Conservation (phyloP, 2,113 vertebrate species). For the Tauraco erythrolophus region DNA sequence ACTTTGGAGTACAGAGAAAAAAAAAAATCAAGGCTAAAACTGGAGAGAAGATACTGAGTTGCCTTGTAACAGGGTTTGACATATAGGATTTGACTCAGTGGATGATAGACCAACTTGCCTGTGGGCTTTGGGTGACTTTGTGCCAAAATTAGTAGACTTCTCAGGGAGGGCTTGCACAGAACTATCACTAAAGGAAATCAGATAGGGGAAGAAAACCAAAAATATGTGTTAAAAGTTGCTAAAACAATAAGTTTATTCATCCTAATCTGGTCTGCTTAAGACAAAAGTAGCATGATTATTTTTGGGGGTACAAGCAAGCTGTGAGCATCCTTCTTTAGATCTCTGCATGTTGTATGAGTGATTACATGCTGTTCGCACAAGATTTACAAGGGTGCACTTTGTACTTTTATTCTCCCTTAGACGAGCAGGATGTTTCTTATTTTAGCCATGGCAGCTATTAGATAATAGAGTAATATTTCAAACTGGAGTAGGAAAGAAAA, state of each 20-base stretch:
- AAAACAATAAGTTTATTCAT: not conserved
- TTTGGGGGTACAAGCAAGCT: not conserved
- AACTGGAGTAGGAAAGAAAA: not conserved
- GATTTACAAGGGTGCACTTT: not conserved
- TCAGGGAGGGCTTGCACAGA: not conserved
- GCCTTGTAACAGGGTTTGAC: constrained; percentile 27
- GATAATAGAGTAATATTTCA: not conserved
- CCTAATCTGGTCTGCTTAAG: not conserved
- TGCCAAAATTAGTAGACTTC: constrained; percentile 50
- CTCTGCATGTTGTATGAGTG: not conserved
- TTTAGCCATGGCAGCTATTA: not conserved
- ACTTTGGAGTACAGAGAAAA: not conserved
- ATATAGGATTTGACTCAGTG: not conserved
- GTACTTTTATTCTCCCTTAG: not conserved
- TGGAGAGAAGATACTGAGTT: not conserved
- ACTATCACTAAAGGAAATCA: not conserved
- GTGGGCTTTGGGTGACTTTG: not conserved
- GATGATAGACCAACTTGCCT: not conserved
- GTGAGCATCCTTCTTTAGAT: not conserved
- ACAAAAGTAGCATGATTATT: not conserved
- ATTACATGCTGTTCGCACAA: not conserved
- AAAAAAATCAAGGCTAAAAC: constrained; percentile 2
- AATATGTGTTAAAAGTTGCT: not conserved
- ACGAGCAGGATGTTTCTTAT: not conserved
- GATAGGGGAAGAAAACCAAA: not conserved